phyloP scores from a whole-genome alignment of 2,888 invertebrate genomes.

The Hipparchia semele region DNA sequence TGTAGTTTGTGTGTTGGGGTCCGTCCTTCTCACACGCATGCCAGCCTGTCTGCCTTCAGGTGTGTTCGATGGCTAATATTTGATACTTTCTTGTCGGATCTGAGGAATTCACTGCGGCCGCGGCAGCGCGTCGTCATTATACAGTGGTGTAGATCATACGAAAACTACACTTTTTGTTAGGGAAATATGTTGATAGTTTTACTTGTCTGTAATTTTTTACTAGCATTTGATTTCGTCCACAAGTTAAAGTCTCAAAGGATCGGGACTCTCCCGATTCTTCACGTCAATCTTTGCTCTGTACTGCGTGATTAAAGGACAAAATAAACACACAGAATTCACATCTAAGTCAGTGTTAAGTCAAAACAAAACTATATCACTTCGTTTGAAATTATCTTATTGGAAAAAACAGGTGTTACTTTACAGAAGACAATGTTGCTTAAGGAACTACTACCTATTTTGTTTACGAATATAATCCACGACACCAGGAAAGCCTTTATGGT shows the following conservation, averaged over 20 bases:
- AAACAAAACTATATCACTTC: too few relatives aligned
- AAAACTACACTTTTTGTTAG: conserved; percentile 21
- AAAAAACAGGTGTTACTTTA: too few relatives aligned
- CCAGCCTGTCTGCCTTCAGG: conserved; percentile 73
- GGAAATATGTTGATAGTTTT: background rate
- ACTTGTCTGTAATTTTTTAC: background rate
- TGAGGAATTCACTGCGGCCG: conserved; percentile 52
- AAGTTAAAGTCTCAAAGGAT: background rate
- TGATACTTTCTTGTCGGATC: conserved; percentile 78
- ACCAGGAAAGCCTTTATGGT: too few relatives aligned
- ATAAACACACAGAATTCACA: too few relatives aligned
- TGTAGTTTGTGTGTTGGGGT: conserved; percentile 48
- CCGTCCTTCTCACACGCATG: conserved; percentile 75
- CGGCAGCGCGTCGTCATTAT: conserved; percentile 55
- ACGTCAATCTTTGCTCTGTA: too few relatives aligned
- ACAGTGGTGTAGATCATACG: conserved; percentile 40
- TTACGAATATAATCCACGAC: too few relatives aligned
- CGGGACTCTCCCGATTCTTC: too few relatives aligned
- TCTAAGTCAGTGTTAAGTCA: too few relatives aligned
- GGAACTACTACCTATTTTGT: too few relatives aligned
- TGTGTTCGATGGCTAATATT: conserved; percentile 79
- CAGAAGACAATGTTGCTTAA: too few relatives aligned
- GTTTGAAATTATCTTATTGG: too few relatives aligned
- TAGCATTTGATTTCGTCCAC: background rate
- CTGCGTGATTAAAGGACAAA: too few relatives aligned